These are phyloP conservation scores for Listronotus oregonensis DNA, from an alignment of 1,140 invertebrate species.

Conservation along the genomic window DNA sequence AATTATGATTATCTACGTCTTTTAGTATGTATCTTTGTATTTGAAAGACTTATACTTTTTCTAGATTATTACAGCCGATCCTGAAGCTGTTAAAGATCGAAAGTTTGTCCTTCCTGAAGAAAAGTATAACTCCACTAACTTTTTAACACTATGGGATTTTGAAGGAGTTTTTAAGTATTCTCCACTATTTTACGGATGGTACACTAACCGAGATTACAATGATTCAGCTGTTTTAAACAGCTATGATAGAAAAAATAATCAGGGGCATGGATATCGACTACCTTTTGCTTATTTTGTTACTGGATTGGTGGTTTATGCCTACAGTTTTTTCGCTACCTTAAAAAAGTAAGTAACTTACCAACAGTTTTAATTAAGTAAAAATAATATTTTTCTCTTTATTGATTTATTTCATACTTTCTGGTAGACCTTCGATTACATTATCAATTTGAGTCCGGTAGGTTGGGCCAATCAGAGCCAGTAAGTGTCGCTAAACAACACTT, in stretches of 20 bases:
- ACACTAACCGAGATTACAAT: constrained; percentile 68
- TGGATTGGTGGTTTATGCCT: constrained; percentile 85
- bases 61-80: constrained; percentile 65
- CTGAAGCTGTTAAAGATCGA: constrained; percentile 63
- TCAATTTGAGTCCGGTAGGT: no score
- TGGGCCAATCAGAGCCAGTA: no score
- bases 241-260: constrained; percentile 4
- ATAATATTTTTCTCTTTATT: no score
- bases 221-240: constrained; percentile 18
- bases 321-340: constrained; percentile 92
- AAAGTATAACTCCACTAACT: constrained; percentile 73
- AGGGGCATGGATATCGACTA: constrained; percentile 71
- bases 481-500: no score
- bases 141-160: constrained; percentile 91
- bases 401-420: no score
- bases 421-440: no score
- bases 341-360: constrained; percentile 80
- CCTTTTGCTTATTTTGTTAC: constrained; percentile 94
- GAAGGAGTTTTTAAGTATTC: constrained; percentile 93
- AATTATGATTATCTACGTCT: no score
- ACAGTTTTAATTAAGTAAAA: no score
- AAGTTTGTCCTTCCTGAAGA: constrained; percentile 84
- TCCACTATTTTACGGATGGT: constrained; percentile 96
- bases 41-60: no score
- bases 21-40: no score